Evolutionary conservation across 2,797 vertebrate species (phyloP), one percentile per base, ranked within the genome.

Genomic region (Chaenodraco wilsoni): DNA sequence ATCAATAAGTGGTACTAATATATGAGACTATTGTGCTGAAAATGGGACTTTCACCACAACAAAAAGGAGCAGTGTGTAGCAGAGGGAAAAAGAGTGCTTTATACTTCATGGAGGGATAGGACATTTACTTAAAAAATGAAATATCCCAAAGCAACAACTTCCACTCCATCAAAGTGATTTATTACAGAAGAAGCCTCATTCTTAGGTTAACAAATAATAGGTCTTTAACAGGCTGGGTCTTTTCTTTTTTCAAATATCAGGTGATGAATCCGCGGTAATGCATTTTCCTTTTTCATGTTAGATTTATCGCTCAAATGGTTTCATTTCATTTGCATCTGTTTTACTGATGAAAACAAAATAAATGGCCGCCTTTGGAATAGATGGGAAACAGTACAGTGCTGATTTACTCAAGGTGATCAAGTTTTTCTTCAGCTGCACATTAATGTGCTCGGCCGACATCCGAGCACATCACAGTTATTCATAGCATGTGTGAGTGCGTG

Each of bases 361-460:
- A 58, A 85, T 61, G 63, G 48, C 43, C 0, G 59, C 50, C 23
- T 65, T 14, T 31, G 43, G 55, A 77, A 58, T 1, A 58, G 37
- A 80, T 67, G 63, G 57, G 67, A 48, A 68, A 73, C 17, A 27
- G 64, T 3, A 1, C 21, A 52, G n/a, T 1, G n/a, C 68, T 65
- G 58, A 69, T 88, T 86, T 74, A 76, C 63, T 84, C 49, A 76
- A 83, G 62, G 79, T 82, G 80, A 85, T 88, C 57, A 72, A 76
- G 58, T 23, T 74, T 37, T 84, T 76, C 76, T 70, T 75, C 74
- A 65, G 65, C 74, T 52, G 64, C 76, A 65, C 65, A 15, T 57
- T 77, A 69, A 84, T 82, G 84, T 62, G 64, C 6, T 5, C 27
- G 27, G 27, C 74, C 33, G 64, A 74, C 72, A 68, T 78, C 71